Evolutionary conservation across 2,888 invertebrate genomes (phyloP), one percentile per base, ranked within the genome.

Genomic region (Tetragonula carbonaria): DNA sequence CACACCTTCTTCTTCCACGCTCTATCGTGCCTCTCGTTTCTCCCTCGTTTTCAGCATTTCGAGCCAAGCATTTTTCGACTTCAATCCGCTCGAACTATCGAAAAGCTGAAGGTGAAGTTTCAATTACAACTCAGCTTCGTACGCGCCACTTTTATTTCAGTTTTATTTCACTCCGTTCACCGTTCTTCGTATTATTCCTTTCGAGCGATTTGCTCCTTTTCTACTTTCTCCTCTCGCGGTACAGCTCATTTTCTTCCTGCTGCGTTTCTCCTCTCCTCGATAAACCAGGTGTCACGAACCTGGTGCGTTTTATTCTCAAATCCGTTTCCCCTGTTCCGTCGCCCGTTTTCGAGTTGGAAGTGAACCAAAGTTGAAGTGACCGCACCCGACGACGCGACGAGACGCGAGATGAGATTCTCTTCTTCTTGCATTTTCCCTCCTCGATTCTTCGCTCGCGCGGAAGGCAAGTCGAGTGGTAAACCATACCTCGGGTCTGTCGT

Each of bases 171-270:
- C 14, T 18, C n/a, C 2, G 2, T n/a, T 67, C 16, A 2, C n/a
- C 16, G 21, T 21, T 67, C 16, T 68, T 33, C 55, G 2, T 23
- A 23, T 33, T 2, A 33, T 50, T 73, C 45, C 62, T 45, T 18
- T 13, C 4, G 2, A 23, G 18, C 18, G 28, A 23, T n/a, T 73
- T 51, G 18, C 45, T 73, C 73, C 18, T 73, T 73, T 73, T 73
- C 62, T 73, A 73, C 73, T 73, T 73, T 73, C 73, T 50, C 73
- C 73, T 28, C 62, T 23, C 62, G 50, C 28, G 28, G 14, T 23
- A 21, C 28, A 16, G 18, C 18, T 23, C 23, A 23, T 23, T 62
- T 28, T 13, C 23, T 53, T 70, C 50, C 28, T 21, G 18, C 23
- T 16, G 16, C 23, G 18, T 72, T 59, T 45, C 57, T 72, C 57